phyloP scores from a whole-genome alignment of 2,888 invertebrate species.

The Tuta absoluta region DNA sequence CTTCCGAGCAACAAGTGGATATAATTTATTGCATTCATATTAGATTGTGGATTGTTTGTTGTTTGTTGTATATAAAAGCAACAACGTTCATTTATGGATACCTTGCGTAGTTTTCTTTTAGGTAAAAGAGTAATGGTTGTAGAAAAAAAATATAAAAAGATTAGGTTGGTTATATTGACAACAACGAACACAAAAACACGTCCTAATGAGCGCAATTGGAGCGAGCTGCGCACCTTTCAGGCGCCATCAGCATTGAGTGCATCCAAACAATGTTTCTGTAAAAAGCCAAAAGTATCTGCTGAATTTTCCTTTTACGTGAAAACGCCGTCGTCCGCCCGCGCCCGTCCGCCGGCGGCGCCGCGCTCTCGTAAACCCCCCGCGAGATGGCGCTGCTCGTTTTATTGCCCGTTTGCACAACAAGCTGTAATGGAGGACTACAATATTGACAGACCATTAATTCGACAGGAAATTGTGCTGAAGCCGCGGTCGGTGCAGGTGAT shows the following conservation, averaged over 20 bases:
- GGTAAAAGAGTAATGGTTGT: background rate
- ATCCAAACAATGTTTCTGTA: conserved; percentile 30
- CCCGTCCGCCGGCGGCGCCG: conserved; percentile 54
- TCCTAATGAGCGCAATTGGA: conserved; percentile 25
- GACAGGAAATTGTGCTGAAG: conserved; percentile 78
- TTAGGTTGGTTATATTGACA: background rate
- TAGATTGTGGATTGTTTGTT: conserved; percentile 6
- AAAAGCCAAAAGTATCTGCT: conserved; percentile 29
- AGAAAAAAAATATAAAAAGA: background rate
- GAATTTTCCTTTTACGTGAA: conserved; percentile 27
- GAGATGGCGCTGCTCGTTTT: conserved; percentile 72
- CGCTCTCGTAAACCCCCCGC: conserved; percentile 63
- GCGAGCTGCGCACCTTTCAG: conserved; percentile 25
- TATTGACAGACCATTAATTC: conserved; percentile 82
- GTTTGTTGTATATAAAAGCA: background rate
- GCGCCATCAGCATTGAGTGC: conserved; percentile 28
- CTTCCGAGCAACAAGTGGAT: conserved; percentile 44
- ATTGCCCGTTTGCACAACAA: conserved; percentile 73
- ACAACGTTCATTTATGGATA: background rate
- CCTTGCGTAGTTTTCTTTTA: background rate
- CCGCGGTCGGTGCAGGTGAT: conserved; percentile 72
- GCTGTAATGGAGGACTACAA: conserved; percentile 75
- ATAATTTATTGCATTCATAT: conserved; percentile 26
- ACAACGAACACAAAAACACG: background rate
- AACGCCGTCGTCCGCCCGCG: conserved; percentile 20